Evolutionary conservation across 2,113 vertebrate species (phyloP).

Genomic region (Daphoenositta chrysoptera): DNA sequence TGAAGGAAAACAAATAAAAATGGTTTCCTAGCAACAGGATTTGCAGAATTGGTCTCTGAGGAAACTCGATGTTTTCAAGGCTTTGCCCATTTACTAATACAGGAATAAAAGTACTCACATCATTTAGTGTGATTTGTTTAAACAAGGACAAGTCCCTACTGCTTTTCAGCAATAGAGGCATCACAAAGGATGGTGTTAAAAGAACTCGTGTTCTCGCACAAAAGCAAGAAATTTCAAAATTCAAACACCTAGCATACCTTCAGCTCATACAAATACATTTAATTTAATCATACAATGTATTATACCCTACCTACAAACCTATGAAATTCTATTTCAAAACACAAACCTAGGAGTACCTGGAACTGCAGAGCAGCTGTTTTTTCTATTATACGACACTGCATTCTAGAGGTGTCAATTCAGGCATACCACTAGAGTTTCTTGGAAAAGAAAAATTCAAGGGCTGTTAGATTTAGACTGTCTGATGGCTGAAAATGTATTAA

Average conservation of each 20-base stretch:
- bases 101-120: not conserved
- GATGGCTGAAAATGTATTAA: not conserved
- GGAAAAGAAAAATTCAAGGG: not conserved
- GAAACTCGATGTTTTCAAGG: not conserved
- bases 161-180: rapidly evolving
- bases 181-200: not conserved
- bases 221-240: not conserved
- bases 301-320: not conserved
- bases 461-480: not conserved
- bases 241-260: not conserved
- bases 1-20: constrained; percentile 4
- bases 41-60: not conserved
- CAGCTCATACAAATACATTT: not conserved
- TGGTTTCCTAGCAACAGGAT: constrained; percentile 31
- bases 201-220: not conserved
- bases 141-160: not conserved
- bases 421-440: not conserved
- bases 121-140: not conserved
- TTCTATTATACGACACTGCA: not conserved
- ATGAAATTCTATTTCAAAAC: not conserved
- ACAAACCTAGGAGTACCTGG: not conserved
- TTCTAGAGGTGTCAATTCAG: not conserved
- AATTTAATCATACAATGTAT: not conserved
- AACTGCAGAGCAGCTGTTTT: not conserved
- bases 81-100: not conserved